Percentiles rank a stretch among this genome's conserved stretches.
phyloP scores from a whole-genome alignment of 92 coral and sea anemone genomes.

The Parazoanthus swiftii region DNA sequence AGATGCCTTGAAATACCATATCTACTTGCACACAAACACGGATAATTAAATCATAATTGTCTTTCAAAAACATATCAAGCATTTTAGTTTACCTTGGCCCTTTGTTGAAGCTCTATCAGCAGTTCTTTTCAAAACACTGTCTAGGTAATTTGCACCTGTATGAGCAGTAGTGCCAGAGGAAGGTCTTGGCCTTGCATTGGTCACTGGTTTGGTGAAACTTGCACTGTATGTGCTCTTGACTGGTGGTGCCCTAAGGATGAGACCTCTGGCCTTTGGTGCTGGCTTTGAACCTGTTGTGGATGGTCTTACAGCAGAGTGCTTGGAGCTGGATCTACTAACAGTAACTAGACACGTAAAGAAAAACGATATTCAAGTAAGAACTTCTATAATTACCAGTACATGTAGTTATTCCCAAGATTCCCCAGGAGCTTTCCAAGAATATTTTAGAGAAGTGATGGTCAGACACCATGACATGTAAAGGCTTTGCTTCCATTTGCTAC shows the following conservation, averaged over 20 bases:
- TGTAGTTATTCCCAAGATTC: too few relatives aligned
- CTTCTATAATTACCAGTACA: too few relatives aligned
- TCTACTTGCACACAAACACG: too few relatives aligned
- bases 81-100: conserved; percentile 4
- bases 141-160: conserved; percentile 37
- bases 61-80: background rate
- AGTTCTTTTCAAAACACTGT: conserved; percentile 38
- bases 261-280: conserved; percentile 12
- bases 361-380: background rate
- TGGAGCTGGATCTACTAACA: conserved; percentile 14
- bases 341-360: background rate
- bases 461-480: too few relatives aligned
- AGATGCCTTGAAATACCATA: too few relatives aligned
- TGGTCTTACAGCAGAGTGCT: conserved; percentile 36
- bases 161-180: conserved; percentile 14
- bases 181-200: conserved; percentile 29
- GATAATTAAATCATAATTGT: too few relatives aligned
- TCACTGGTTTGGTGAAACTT: conserved; percentile 42
- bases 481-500: too few relatives aligned
- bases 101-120: background rate
- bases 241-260: conserved; percentile 31
- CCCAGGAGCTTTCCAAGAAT: too few relatives aligned
- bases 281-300: conserved; percentile 33
- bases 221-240: conserved; percentile 53
- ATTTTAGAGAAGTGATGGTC: too few relatives aligned